Evolutionary conservation across 2,797 vertebrate species (phyloP), one percentile per base, ranked within the genome.

Genomic region (Stomatorhinus walkeri): DNA sequence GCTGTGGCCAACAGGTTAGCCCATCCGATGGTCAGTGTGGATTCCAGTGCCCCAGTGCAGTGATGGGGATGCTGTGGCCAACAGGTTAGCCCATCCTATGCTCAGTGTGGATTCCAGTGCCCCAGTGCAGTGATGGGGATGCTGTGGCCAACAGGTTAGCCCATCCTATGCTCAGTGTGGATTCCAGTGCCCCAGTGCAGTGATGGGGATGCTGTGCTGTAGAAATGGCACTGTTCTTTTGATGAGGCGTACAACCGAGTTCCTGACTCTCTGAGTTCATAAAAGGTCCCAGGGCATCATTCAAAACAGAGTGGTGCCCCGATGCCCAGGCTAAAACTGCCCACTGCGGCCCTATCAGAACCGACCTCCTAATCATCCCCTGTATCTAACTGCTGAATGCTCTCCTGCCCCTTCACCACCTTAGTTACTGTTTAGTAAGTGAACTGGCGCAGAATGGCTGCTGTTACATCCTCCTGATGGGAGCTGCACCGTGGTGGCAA

Each of bases 401-500:
- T 59, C 56, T 22, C 56, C 56, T 59, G 56, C 56, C n/a, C 56
- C 56, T 59, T 59, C 56, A 0, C 56, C 56, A 0, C 56, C 56
- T 59, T 9, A 22, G 7, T 2, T 59, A 59, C 56, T 59, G 56
- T 59, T 7, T 59, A 7, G 7, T 59, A n/a, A 22, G 56, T 22
- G 56, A 7, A 59, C n/a, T 22, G 56, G n/a, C n/a, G 3, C 0
- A 7, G 56, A 22, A 59, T 22, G 56, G 7, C 56, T 59, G 56
- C 56, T 59, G 56, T 59, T n/a, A 9, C 2, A 22, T 59, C 2
- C 7, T 59, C 56, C n/a, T 3, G 56, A n/a, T 59, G n/a, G 19
- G 56, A 0, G n/a, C 19, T 22, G 8, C 6, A n/a, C 54, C 0
- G 2, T 8, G 1, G n/a, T 2, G 19, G 19, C 0, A n/a, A 0